A percentile compares a stretch with the other conserved stretches of the same genome.
Evolutionary conservation across 1,140 invertebrate genomes (phyloP).

Genomic region (Drosophila subobscura): DNA sequence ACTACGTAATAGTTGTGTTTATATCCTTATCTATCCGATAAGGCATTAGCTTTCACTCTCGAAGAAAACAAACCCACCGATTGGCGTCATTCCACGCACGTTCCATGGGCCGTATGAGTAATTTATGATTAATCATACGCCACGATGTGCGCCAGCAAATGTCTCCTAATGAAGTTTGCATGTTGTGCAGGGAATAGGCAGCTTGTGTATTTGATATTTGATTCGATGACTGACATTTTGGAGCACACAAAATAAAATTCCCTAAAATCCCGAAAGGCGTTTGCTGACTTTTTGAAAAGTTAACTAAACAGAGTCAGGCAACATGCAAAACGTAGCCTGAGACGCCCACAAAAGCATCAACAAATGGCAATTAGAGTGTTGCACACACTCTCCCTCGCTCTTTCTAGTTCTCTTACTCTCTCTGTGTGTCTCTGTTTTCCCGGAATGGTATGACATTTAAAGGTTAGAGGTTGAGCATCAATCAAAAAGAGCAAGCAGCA

Average conservation of each 20-base stretch:
- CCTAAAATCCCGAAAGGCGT: conserved; percentile 31
- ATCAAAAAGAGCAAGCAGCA: conserved; percentile 56
- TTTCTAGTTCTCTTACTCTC: background rate
- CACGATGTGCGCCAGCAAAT: background rate
- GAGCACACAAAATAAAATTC: conserved; percentile 21
- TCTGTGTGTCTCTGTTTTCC: too few species aligned
- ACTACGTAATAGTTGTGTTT: conserved; percentile 34
- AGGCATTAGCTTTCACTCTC: conserved; percentile 49
- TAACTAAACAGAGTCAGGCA: conserved; percentile 27
- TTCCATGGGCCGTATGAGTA: conserved; percentile 53
- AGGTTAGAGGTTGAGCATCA: conserved; percentile 73
- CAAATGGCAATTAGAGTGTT: conserved; percentile 65
- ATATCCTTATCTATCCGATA: conserved; percentile 46
- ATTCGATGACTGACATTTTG: conserved; percentile 28
- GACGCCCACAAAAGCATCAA: conserved; percentile 40
- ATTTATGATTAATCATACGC: conserved; percentile 59
- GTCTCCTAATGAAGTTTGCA: background rate
- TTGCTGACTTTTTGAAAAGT: conserved; percentile 29
- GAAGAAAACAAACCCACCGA: background rate
- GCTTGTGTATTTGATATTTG: too few species aligned
- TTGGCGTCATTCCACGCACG: conserved; percentile 31
- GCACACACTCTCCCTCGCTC: conserved; percentile 37
- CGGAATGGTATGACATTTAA: conserved; percentile 63
- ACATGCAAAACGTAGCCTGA: conserved; percentile 49
- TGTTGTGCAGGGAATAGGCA: too few species aligned